These are phyloP conservation scores for Plagiodera versicolora DNA, from an alignment of 2,888 invertebrate genomes.

Conservation along the genomic window DNA sequence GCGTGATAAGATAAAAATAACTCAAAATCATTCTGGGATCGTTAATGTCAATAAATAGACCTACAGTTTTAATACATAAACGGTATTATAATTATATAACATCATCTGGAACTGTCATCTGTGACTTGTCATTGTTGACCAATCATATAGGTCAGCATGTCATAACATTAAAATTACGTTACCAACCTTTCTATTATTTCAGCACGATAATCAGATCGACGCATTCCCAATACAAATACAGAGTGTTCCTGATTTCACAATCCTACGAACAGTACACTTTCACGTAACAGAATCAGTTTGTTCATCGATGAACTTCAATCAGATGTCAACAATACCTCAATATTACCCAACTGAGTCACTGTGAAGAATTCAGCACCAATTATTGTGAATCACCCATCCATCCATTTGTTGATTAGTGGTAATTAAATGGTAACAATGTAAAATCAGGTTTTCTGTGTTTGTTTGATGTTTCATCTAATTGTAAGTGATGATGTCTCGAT, in stretches of 20 bases:
- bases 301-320: constrained; percentile 3
- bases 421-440: neutral
- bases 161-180: constrained; percentile 10
- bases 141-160: constrained; percentile 16
- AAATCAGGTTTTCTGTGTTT: neutral
- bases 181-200: constrained; percentile 20
- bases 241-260: constrained; percentile 21
- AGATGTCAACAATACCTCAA: neutral
- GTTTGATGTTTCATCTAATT: neutral
- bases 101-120: neutral
- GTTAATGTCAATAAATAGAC: no score
- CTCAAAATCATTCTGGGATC: no score
- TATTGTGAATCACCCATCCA: constrained; percentile 5
- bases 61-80: no score
- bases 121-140: neutral
- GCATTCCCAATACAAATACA: neutral
- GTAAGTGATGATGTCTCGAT: neutral
- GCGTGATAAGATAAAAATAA: no score
- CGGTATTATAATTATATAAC: no score
- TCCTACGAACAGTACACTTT: constrained; percentile 12
- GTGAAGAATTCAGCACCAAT: constrained; percentile 13
- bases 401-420: neutral
- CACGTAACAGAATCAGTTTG: constrained; percentile 9
- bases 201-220: constrained; percentile 6
- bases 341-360: constrained; percentile 19